phyloP scores from a whole-genome alignment of 2,888 invertebrate genomes.

The Apeira syringaria region DNA sequence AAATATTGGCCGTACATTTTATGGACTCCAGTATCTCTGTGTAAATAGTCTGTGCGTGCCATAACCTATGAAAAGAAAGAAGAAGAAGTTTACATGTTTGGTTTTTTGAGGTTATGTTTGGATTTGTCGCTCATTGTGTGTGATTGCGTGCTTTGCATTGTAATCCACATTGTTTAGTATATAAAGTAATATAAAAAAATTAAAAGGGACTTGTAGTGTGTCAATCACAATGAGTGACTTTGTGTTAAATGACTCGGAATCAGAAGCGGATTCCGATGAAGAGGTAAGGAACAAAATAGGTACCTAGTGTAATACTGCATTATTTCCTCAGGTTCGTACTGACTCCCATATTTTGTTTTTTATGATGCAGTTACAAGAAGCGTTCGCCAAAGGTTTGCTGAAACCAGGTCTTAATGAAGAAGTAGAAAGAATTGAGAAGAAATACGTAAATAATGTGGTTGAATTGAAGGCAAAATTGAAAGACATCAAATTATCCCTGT shows the following conservation, averaged over 20 bases:
- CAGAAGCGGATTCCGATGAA: conserved; percentile 83
- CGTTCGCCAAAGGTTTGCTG: conserved; percentile 92
- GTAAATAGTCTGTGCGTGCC: too few species aligned
- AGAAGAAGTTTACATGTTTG: too few species aligned
- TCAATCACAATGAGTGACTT: conserved; percentile 66
- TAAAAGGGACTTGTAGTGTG: too few species aligned
- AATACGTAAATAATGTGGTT: conserved; percentile 88
- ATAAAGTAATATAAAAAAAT: too few species aligned
- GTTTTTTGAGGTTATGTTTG: background rate
- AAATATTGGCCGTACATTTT: too few species aligned
- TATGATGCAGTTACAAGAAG: conserved; percentile 92
- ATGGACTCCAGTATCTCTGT: too few species aligned
- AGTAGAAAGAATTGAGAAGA: conserved; percentile 81
- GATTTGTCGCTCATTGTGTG: background rate
- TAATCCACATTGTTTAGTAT: too few species aligned
- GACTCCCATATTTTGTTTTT: background rate
- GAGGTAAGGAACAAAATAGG: too few species aligned
- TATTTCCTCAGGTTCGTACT: too few species aligned
- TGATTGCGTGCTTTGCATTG: too few species aligned
- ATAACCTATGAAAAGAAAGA: too few species aligned
- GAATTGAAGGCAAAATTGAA: conserved; percentile 88
- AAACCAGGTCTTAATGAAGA: conserved; percentile 93
- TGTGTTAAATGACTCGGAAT: conserved; percentile 72
- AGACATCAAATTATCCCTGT: conserved; percentile 88
- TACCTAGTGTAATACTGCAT: too few species aligned